Evolutionary conservation across 2,113 vertebrate species (phyloP), one percentile per base, ranked within the genome.

Genomic region (Malurus alboscapulatus): DNA sequence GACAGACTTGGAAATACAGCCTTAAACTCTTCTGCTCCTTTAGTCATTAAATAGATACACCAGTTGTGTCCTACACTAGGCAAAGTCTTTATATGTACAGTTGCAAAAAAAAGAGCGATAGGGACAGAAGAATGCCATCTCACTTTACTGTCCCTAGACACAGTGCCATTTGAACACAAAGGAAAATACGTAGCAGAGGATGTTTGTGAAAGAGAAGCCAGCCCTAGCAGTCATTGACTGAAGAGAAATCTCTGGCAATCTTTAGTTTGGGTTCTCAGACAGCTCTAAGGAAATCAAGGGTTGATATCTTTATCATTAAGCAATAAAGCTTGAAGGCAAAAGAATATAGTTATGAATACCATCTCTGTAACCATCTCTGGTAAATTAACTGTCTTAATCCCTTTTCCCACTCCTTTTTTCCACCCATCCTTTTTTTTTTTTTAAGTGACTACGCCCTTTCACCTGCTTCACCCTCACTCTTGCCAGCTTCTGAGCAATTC

Each of bases 391-490:
- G 74, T 58, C 82, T 92, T 95, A 81, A 86, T 17, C 83, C 48
- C 24, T 94, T 94, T 89, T 91, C 91, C 91, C 94, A 96, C 84
- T 87, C 66, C 29, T 89, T 44, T 81, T 89, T 90, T 96, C 47
- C 59, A 92, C 84, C 78, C 63, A 0, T 91, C 66, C 54, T 58
- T 76, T 74, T 73, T 63, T 69, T 62, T 12, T 58, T 76, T 74
- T 73, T 63, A n/a, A n/a, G n/a, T n/a, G 88, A 88, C 87, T 92
- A 91, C 74, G 8, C 91, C 91, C 91, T 93, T 91, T 93, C 94
- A 95, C 95, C 94, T 96, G 94, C 87, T 91, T 95, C 89, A 67
- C 71, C 44, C 47, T 92, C 54, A 14, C 20, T 50, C 32, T 82
- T 94, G 95, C 94, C 94, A 96, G 88, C 79, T 84, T 92, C 12